Base-by-base conservation (phyloP, 2,797 vertebrate genomes). In the Etheostoma nigrum region DNA sequence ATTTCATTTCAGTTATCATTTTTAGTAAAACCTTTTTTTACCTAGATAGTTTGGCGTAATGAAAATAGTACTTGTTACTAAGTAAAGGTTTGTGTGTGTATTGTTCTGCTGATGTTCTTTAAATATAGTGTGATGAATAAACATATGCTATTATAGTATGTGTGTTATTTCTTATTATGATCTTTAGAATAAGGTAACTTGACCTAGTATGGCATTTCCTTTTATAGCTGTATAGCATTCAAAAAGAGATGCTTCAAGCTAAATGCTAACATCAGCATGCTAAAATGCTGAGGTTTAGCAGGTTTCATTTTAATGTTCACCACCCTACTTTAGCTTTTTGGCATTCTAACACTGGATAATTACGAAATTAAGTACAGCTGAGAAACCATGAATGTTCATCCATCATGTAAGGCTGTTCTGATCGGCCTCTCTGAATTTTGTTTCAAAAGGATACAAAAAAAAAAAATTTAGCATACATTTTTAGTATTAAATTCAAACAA, bases 21-120 rank as follows among this genome's bases (percentile, higher is more conserved):
- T 71, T 36, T 55, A 57, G 76, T 71, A 69, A 72, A 72, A 45
- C 4, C 21, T 16, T 9, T 15, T 33, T 76, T 53, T 14, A 48
- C 67, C 48, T 57, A 11, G 11, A 61, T 9, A 18, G 10, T 7
- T 69, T n/a, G 14, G 66, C 1, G 44, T 23, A 18, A 73, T 42
- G 42, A 51, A 27, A 42, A n/a, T 14, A 15, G 25, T 1, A 2
- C 10, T n/a, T 44, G 9, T 51, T 18, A 52, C 6, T 44, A n/a
- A 71, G 2, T 42, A 2, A 14, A 27, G 5, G 4, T 52, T 21
- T 21, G 23, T 21, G 2, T 61, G 5, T 23, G 3, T 11, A 14
- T 27, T 54, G 21, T 30, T 1, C 11, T 47, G 9, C 2, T 25
- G 42, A 33, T 42, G 63, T 36, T 25, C 11, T 65, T 30, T 30